A percentile compares a stretch with the other conserved stretches of the same genome.
Conservation (phyloP, 1,140 invertebrate genomes). For the Berghia stephanieae region DNA sequence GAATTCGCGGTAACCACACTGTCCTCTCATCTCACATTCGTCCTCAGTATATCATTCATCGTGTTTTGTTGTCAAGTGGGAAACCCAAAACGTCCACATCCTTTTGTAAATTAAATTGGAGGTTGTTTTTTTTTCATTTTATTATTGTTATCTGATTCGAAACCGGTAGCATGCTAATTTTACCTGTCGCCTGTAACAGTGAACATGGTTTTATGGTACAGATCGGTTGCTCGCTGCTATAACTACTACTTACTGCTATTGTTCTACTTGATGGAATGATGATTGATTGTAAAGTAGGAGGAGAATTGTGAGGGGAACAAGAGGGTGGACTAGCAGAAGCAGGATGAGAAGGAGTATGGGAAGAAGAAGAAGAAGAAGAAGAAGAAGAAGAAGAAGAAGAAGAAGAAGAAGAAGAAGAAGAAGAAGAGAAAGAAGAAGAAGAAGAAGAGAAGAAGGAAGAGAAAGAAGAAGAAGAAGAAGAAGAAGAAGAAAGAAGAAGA, state of each 20-base stretch:
- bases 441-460: conserved; percentile 13
- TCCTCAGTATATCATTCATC: too few species aligned
- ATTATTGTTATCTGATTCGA: neutral
- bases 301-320: too few species aligned
- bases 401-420: neutral
- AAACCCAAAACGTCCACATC: too few species aligned
- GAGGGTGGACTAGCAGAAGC: neutral
- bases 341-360: neutral
- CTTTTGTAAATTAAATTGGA: neutral
- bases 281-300: conserved; percentile 5
- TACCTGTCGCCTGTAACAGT: neutral
- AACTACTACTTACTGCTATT: neutral
- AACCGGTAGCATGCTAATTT: neutral
- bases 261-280: neutral
- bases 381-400: neutral
- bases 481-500: too few species aligned
- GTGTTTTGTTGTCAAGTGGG: too few species aligned
- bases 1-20: neutral
- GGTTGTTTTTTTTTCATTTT: neutral
- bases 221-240: neutral
- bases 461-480: neutral
- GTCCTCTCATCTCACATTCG: too few species aligned
- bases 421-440: neutral
- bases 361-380: conserved; percentile 10
- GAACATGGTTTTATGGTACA: neutral